Evolutionary conservation across 2,113 vertebrate species (phyloP).

Genomic region (Rhizomys pruinosus): DNA sequence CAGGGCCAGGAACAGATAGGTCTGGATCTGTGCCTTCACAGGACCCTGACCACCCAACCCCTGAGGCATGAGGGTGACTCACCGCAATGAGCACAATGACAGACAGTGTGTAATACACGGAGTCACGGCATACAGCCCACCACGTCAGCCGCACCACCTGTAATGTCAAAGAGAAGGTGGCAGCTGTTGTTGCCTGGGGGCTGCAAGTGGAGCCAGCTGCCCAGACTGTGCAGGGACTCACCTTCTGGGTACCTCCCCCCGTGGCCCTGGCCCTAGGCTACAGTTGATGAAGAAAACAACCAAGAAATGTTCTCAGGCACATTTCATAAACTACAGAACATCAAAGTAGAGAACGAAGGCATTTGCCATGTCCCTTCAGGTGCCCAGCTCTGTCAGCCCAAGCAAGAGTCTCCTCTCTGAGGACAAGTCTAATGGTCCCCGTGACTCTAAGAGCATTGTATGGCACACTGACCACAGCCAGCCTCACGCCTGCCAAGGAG

Average conservation of each 20-base stretch:
- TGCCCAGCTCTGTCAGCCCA: not conserved
- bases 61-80: conserved; percentile 81
- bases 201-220: not conserved
- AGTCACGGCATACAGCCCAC: conserved; percentile 98
- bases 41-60: not conserved
- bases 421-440: not conserved
- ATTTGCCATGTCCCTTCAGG: not conserved
- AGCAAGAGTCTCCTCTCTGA: not conserved
- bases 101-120: conserved; percentile 94
- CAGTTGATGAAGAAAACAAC: conserved; percentile 19
- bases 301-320: not conserved
- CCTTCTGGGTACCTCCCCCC: not conserved
- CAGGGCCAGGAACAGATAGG: not conserved
- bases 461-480: not conserved
- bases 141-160: conserved; percentile 95
- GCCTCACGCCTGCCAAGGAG: not conserved
- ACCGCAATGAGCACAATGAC: conserved; percentile 94
- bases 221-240: not conserved
- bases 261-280: not conserved
- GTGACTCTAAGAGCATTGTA: not conserved
- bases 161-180: conserved; percentile 43
- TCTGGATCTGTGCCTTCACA: not conserved
- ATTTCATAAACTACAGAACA: not conserved
- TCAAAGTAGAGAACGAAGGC: not conserved
- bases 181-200: not conserved